A percentile compares a stretch with the other conserved stretches of the same genome.
Conservation (phyloP, 2,797 vertebrate genomes). For the Pantherophis vulpinus region DNA sequence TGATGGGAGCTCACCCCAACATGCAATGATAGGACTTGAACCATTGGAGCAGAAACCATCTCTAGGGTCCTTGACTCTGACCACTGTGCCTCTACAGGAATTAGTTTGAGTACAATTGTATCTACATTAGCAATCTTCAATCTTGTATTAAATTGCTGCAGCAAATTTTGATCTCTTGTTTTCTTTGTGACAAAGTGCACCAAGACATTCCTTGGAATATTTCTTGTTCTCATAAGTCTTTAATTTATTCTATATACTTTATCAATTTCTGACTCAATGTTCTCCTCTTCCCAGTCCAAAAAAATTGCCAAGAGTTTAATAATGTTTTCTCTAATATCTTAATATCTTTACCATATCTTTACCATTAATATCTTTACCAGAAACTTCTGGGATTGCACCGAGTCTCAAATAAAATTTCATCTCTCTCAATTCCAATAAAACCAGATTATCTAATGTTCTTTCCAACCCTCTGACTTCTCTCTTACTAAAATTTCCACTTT, state of each 20-base stretch:
- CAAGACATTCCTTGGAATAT: background rate
- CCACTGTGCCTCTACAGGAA: background rate
- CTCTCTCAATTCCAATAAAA: background rate
- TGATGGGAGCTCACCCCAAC: too few species aligned
- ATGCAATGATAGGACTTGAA: too few species aligned
- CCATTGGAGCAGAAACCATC: background rate
- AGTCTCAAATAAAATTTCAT: background rate
- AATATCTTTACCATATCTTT: too few species aligned
- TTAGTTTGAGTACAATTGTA: background rate
- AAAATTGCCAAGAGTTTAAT: background rate
- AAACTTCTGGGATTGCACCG: background rate
- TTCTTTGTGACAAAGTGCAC: background rate
- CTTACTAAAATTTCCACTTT: background rate
- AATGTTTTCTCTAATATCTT: background rate
- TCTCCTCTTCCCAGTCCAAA: background rate
- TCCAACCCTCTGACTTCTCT: background rate
- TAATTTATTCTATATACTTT: background rate
- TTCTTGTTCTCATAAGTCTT: background rate
- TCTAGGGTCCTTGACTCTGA: background rate
- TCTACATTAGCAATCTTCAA: background rate
- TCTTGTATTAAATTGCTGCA: background rate
- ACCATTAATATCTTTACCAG: background rate
- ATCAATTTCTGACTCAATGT: background rate
- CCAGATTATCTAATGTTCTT: background rate
- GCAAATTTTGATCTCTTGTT: background rate